Base-by-base conservation (phyloP, 2,888 invertebrate species). In the Smittia aterrima region DNA sequence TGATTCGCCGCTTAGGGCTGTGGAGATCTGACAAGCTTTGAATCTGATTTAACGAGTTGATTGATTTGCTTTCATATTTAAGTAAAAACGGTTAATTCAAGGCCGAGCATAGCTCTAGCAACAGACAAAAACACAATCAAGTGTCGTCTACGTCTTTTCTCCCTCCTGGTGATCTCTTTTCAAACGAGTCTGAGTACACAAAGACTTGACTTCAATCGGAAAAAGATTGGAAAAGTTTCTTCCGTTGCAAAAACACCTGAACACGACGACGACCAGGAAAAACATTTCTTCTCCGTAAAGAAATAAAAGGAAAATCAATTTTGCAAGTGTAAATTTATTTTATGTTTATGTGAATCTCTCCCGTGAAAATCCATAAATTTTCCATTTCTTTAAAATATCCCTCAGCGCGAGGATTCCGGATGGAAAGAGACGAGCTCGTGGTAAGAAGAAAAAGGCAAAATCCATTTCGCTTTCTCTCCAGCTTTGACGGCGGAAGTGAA, bases 271-370 rank as follows among this genome's bases (percentile, higher is more conserved):
- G 47, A 47, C 47, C 47, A 47, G n/a, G 58, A 22, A 18, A 58
- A 58, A 58, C 20, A 22, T 22, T 58, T 20, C 22, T 16, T 47
- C 11, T 2, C 47, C 47, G 16, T 38, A 16, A 58, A 22, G 58
- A 58, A 58, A 58, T 58, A 58, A 58, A 58, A 47, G 16, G n/a
- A 47, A 58, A 58, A 58, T 58, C 64, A 64, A 64, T 72, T 72
- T 72, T 13, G 1, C 27, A 38, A 24, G 58, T 72, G 72, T 72
- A 72, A 72, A 72, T 72, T 72, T 72, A 72, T 72, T 72, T 72
- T 72, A 72, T 72, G 72, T 72, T 72, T 72, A 72, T 72, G 58
- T 62, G 70, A 70, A 70, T 41, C 41, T 41, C 70, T 54, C 62
- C 6, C 4, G 25, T 13, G 66, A 40, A 72, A 72, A 72, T 62